Evolutionary conservation across 2,113 vertebrate species (phyloP).

Genomic region (Trachemys scripta): DNA sequence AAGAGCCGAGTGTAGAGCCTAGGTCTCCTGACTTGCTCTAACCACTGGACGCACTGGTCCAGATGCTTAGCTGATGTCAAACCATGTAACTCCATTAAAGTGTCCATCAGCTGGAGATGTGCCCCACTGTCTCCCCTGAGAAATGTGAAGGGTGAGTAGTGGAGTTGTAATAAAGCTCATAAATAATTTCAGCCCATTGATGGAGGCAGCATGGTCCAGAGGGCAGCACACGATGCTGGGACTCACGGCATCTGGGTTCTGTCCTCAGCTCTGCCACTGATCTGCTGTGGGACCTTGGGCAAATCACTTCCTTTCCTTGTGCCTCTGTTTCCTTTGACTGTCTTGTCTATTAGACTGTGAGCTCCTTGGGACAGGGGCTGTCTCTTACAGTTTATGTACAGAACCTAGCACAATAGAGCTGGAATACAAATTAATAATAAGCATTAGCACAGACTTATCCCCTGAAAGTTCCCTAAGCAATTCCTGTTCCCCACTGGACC

Average conservation of each 20-base stretch:
- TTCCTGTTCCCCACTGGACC: background rate
- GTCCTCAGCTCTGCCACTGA: rapidly evolving
- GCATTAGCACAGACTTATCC: too few relatives aligned
- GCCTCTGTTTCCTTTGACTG: too few relatives aligned
- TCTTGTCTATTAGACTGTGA: background rate
- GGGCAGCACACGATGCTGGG: background rate
- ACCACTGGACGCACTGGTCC: background rate
- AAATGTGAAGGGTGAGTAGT: background rate
- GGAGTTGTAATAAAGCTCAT: background rate
- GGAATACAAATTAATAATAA: background rate
- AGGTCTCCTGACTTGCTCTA: background rate
- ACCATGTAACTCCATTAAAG: rapidly evolving
- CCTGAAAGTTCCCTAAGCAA: background rate
- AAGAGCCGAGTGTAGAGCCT: background rate
- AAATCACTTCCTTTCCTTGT: background rate
- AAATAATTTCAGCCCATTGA: rapidly evolving
- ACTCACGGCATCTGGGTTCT: background rate
- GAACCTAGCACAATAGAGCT: background rate
- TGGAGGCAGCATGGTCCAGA: background rate
- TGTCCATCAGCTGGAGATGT: background rate
- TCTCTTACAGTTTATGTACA: background rate
- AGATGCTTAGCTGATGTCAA: background rate
- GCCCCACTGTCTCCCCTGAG: rapidly evolving
- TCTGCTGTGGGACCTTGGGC: background rate
- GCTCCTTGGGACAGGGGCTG: background rate